Evolutionary conservation across 2,797 vertebrate genomes (phyloP).

Genomic region (Pterois miles): DNA sequence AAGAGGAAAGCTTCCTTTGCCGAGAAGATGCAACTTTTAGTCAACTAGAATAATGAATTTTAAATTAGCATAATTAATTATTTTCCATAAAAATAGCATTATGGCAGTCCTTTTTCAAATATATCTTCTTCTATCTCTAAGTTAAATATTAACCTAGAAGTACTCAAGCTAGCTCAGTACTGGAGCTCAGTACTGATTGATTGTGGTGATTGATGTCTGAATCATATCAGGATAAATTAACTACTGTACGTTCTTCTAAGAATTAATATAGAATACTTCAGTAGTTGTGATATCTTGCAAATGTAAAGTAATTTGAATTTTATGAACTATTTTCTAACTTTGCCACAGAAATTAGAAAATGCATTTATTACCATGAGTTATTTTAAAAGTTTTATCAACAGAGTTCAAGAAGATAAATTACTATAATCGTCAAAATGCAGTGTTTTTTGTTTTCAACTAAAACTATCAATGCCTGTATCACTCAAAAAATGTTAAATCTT

Average conservation of each 20-base stretch:
- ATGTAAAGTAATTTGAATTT: background rate
- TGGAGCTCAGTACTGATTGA: no score
- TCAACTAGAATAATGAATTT: conserved; percentile 36
- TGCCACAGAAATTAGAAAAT: background rate
- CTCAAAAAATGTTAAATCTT: no score
- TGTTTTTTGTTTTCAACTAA: background rate
- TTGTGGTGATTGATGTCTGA: background rate
- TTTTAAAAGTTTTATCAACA: background rate
- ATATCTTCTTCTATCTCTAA: background rate
- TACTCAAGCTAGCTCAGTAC: no score
- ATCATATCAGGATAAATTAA: background rate
- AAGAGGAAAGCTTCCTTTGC: background rate
- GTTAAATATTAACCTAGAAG: conserved; percentile 40
- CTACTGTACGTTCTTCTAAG: background rate
- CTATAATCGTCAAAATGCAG: background rate
- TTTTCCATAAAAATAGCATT: conserved; percentile 28
- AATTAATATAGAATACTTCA: background rate
- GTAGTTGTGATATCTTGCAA: background rate
- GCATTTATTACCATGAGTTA: background rate
- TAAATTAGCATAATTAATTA: conserved; percentile 43
- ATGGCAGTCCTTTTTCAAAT: conserved; percentile 12
- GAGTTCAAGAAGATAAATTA: background rate
- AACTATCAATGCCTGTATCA: background rate
- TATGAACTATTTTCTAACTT: background rate
- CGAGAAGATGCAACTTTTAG: conserved; percentile 5